Evolutionary conservation across 2,888 invertebrate genomes (phyloP).

Genomic region (Brachylomia viminalis): DNA sequence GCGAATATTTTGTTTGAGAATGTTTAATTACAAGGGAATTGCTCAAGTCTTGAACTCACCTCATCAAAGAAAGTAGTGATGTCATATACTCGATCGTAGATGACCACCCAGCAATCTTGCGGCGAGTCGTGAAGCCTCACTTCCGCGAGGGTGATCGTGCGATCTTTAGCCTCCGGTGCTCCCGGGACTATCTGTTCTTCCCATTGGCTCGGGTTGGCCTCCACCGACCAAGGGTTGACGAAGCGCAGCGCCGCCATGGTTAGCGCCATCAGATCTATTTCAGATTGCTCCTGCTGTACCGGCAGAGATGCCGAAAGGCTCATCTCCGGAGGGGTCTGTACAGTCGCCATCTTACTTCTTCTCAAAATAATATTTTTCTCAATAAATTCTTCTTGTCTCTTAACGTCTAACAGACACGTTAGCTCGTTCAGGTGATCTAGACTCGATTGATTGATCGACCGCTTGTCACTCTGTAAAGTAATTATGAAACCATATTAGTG

Average conservation of each 20-base stretch:
- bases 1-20: conserved; percentile 1
- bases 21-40: background rate
- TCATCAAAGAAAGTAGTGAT: conserved; percentile 93
- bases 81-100: conserved; percentile 96
- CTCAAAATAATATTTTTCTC: conserved; percentile 50
- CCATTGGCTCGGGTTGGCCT: conserved; percentile 76
- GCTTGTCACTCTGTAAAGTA: conserved; percentile 79
- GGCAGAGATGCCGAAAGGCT: conserved; percentile 79
- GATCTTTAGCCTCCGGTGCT: conserved; percentile 82
- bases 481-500: conserved; percentile 83
- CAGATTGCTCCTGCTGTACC: conserved; percentile 79
- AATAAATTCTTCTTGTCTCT: conserved; percentile 44
- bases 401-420: conserved; percentile 65
- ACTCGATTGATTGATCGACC: conserved; percentile 73
- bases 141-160: conserved; percentile 92
- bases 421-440: conserved; percentile 67
- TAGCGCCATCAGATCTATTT: conserved; percentile 84
- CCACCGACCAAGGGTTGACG: conserved; percentile 84
- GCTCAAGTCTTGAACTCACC: conserved; percentile 82
- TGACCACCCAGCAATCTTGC: conserved; percentile 96
- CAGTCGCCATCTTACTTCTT: conserved; percentile 81
- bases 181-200: conserved; percentile 76
- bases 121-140: conserved; percentile 93
- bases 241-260: conserved; percentile 88
- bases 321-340: conserved; percentile 82